These are phyloP conservation scores for Sturmia bella DNA, from an alignment of 2,888 invertebrate species.

Conservation along the genomic window DNA sequence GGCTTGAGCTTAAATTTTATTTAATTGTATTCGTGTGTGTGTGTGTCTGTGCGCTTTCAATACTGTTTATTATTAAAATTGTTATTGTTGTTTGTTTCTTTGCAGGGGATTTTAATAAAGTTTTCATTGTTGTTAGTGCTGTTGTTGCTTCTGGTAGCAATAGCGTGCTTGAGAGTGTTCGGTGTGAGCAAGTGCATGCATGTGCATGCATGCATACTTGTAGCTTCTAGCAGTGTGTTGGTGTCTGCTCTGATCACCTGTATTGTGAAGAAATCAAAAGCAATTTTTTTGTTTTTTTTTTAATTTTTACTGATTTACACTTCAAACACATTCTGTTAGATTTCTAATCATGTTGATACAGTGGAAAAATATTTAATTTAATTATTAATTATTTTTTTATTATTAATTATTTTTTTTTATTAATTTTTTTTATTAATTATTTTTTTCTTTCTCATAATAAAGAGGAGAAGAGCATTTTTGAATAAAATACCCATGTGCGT, in stretches of 20 bases:
- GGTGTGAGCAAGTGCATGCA: slow-evolving; percentile 3
- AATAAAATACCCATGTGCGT: too few relatives aligned
- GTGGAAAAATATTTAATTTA: background rate
- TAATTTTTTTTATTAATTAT: too few relatives aligned
- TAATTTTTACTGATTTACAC: slow-evolving; percentile 56
- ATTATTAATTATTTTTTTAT: background rate
- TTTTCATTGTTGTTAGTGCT: background rate
- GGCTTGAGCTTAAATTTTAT: background rate
- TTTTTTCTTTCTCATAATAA: too few relatives aligned
- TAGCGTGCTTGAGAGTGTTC: background rate
- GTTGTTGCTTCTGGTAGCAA: slow-evolving; percentile 2
- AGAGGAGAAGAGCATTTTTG: too few relatives aligned
- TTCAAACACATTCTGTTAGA: slow-evolving; percentile 30
- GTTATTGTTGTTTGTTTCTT: slow-evolving; percentile 25
- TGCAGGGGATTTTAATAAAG: slow-evolving; percentile 45
- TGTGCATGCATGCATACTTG: background rate
- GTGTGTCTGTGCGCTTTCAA: slow-evolving; percentile 4
- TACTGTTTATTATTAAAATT: slow-evolving; percentile 40
- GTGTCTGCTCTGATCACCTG: slow-evolving; percentile 64
- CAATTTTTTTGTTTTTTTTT: slow-evolving; percentile 12
- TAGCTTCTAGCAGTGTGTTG: background rate
- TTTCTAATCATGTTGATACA: slow-evolving; percentile 43
- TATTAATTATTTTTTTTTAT: background rate
- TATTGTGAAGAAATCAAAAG: slow-evolving; percentile 65
- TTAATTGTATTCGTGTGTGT: background rate